Conservation (phyloP, 2,797 vertebrate species). For the Crocodylus rhombifer region DNA sequence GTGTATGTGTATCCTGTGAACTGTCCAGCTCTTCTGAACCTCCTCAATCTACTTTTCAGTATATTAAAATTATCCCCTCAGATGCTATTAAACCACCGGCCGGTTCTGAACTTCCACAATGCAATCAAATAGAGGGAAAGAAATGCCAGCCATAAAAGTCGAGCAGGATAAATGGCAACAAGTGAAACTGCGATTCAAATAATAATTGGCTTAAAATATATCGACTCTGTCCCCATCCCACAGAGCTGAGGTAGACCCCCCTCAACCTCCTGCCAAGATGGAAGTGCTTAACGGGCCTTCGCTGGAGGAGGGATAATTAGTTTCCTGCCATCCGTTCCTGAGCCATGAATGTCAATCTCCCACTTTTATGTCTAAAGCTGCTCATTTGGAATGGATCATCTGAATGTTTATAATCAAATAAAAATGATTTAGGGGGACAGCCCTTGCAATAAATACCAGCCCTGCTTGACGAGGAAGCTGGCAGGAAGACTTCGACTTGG, state of each 20-base stretch:
- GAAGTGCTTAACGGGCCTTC: too few species aligned
- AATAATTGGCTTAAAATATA: neutral
- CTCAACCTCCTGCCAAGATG: too few species aligned
- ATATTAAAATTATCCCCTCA: neutral
- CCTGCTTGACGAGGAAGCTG: neutral
- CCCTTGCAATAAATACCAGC: neutral
- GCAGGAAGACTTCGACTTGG: too few species aligned
- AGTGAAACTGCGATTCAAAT: neutral
- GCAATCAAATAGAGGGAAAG: neutral
- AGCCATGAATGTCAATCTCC: neutral
- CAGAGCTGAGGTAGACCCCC: neutral
- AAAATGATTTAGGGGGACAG: neutral
- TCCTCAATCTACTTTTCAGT: neutral
- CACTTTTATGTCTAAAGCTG: neutral
- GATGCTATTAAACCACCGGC: neutral
- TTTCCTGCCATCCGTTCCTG: fast-evolving
- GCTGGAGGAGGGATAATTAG: neutral
- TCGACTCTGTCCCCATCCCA: neutral
- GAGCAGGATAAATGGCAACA: neutral
- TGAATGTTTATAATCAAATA: fast-evolving
- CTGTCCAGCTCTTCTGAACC: neutral
- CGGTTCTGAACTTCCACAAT: neutral
- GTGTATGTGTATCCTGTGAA: neutral
- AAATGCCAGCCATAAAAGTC: neutral
- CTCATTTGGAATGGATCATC: neutral